Percentiles rank a stretch among this genome's conserved stretches.
phyloP scores from a whole-genome alignment of 2,113 vertebrate genomes.

The Cariama cristata region DNA sequence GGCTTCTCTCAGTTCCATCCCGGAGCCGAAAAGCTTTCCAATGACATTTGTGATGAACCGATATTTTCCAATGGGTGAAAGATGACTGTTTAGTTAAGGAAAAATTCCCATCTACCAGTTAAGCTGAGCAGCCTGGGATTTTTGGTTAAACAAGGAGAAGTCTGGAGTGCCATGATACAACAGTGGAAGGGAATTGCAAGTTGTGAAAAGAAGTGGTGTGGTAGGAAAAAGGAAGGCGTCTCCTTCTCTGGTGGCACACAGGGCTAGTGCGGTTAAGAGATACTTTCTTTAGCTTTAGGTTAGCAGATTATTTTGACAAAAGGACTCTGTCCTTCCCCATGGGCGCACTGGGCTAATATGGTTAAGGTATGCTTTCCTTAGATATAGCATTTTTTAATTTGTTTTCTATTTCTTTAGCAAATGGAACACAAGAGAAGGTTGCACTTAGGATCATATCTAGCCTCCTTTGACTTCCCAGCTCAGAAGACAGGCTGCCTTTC shows the following conservation, averaged over 20 bases:
- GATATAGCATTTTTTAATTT: background rate
- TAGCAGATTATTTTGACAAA: background rate
- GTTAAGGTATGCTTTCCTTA: background rate
- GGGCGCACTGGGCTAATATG: rapidly evolving
- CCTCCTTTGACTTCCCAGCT: background rate
- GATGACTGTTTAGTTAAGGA: background rate
- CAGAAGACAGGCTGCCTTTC: background rate
- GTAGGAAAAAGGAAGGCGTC: background rate
- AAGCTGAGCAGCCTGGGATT: background rate
- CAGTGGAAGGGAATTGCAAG: background rate
- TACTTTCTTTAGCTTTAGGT: background rate
- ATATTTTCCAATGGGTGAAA: constrained; percentile 31
- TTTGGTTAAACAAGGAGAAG: background rate
- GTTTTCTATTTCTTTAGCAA: background rate
- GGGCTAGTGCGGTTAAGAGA: background rate
- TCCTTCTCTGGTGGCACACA: background rate
- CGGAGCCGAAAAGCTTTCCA: background rate
- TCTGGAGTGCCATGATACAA: background rate
- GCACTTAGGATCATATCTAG: background rate
- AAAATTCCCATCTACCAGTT: background rate
- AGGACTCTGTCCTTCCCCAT: background rate
- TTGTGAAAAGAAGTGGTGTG: background rate
- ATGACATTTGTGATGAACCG: background rate
- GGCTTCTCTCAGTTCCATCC: background rate
- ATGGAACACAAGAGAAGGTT: background rate